Evolutionary conservation across 2,113 vertebrate genomes (phyloP), one percentile per base, ranked within the genome.

Genomic region (Aptenodytes forsteri): DNA sequence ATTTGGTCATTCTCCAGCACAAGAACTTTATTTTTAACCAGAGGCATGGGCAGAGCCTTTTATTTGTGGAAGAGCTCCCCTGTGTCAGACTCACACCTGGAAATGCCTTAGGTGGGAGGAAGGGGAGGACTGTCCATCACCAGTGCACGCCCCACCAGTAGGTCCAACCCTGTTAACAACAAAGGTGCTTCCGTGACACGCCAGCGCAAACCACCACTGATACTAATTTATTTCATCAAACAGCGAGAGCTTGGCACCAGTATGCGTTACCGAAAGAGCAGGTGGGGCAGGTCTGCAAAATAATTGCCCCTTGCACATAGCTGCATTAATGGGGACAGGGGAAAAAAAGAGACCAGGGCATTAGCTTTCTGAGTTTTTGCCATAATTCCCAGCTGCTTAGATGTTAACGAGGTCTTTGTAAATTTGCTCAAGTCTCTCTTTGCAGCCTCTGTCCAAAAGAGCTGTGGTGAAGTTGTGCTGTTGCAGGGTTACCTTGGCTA

Each of bases 111-210:
- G 26, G 22, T 44, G 38, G 50, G 36, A 71, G n/a, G 44, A 71
- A 76, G 19, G 2, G 10, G 46, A n/a, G 46, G 58, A 30, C 23
- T 8, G 17, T 18, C 55, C 49, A 42, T 47, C 55, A 27, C 27
- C 42, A 14, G n/a, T 2, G 4, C 7, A 10, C 6, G 8, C 8
- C 30, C 16, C 71, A 46, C 6, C 1, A 2, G 20, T 6, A 50
- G 20, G 30, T 67, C 52, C 40, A 30, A 38, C 20, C 26, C 54
- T 8, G 16, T 29, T 79, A 26, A 30, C 26, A 21, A 10, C 29
- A 52, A 46, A 64, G 55, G 7, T 23, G 2, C 44, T 70, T 36
- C 61, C 49, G 27, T 15, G 11, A 21, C 42, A 55, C 36, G 26
- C 14, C 67, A 21, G 17, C 25, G 14, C 8, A 70, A 85, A 65